These are phyloP conservation scores for Helicoverpa assulta DNA, from an alignment of 2,888 invertebrate species.

Conservation along the genomic window DNA sequence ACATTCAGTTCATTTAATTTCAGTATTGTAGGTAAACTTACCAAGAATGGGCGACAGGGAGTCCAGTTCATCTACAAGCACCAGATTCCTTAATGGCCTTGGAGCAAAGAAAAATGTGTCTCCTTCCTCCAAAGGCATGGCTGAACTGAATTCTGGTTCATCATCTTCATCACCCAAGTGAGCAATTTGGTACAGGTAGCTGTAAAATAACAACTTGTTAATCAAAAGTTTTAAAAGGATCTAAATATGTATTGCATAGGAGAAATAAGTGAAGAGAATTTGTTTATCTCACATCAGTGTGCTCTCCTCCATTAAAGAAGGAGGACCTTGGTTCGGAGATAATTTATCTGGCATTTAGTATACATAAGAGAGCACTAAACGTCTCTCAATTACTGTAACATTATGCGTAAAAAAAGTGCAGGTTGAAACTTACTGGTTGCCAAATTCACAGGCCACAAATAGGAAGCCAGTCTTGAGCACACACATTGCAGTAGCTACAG, in stretches of 20 bases:
- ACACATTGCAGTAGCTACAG: slow-evolving; percentile 98
- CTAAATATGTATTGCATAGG: not conserved
- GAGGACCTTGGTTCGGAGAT: slow-evolving; percentile 92
- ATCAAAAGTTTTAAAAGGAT: not conserved
- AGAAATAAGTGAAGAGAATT: slow-evolving; percentile 21
- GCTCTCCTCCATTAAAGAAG: slow-evolving; percentile 87
- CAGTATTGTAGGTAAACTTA: slow-evolving; percentile 65
- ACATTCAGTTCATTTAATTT: too few species aligned
- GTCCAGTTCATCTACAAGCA: slow-evolving; percentile 98
- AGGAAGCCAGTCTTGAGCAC: slow-evolving; percentile 99
- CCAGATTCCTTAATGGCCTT: slow-evolving; percentile 97
- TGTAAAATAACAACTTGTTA: slow-evolving; percentile 79
- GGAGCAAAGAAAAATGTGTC: slow-evolving; percentile 99
- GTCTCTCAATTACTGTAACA: slow-evolving; percentile 60
- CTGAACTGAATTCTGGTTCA: slow-evolving; percentile 99
- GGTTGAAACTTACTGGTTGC: slow-evolving; percentile 98
- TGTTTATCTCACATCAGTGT: slow-evolving; percentile 91
- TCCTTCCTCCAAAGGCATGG: slow-evolving; percentile 99
- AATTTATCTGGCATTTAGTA: slow-evolving; percentile 82
- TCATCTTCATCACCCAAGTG: slow-evolving; percentile 99
- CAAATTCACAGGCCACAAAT: slow-evolving; percentile 99
- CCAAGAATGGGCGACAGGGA: slow-evolving; percentile 98
- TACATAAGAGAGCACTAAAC: slow-evolving; percentile 70
- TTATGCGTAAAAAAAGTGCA: slow-evolving; percentile 56
- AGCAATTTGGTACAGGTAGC: slow-evolving; percentile 99